Conservation (phyloP, 2,888 invertebrate species). For the Polymixis lichenea region DNA sequence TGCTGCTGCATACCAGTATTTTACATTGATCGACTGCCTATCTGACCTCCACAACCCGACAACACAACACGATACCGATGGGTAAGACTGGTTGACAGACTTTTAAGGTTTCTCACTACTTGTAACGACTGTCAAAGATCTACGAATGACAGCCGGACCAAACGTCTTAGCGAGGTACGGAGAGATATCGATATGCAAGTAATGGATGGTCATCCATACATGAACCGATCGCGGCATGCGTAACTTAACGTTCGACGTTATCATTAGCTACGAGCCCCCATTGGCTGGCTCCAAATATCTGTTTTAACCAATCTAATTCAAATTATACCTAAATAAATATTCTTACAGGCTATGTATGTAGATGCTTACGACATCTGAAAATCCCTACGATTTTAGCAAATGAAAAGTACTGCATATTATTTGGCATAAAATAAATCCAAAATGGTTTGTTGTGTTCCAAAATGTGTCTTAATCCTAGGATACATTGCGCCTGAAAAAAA, state of each 20-base stretch:
- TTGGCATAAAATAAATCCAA: neutral
- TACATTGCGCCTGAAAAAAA: neutral
- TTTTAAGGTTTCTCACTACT: neutral
- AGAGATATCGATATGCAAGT: neutral
- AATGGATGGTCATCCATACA: neutral
- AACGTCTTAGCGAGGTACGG: neutral
- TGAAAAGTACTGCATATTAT: neutral
- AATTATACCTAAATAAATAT: neutral
- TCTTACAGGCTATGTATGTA: neutral
- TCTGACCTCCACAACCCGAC: neutral
- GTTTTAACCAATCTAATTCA: neutral
- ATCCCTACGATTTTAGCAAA: neutral
- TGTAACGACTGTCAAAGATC: neutral
- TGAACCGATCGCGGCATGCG: neutral
- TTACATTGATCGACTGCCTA: neutral
- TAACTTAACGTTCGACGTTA: neutral
- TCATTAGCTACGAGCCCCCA: neutral
- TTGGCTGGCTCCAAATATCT: neutral
- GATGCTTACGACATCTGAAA: neutral
- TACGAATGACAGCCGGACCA: neutral
- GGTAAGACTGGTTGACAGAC: neutral
- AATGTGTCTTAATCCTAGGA: neutral
- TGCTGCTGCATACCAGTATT: neutral
- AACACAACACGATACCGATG: neutral
- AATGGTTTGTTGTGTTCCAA: neutral